A percentile compares a stretch with the other conserved stretches of the same genome.
Conservation (phyloP, 2,113 vertebrate species). For the Poicephalus gulielmi region DNA sequence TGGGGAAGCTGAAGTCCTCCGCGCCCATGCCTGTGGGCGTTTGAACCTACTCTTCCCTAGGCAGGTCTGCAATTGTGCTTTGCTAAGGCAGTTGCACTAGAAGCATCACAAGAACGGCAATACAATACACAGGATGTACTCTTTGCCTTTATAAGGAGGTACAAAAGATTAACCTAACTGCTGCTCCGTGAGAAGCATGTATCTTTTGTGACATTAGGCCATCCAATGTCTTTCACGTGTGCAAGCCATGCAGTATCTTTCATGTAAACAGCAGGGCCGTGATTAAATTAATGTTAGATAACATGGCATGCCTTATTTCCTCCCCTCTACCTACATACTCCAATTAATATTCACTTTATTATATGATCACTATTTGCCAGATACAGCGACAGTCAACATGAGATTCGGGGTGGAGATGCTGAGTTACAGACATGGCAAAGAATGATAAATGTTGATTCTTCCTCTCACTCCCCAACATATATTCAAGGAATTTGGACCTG, state of each 20-base stretch:
- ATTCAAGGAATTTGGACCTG: background rate
- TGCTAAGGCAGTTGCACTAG: background rate
- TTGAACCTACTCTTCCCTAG: background rate
- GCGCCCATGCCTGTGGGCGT: fast-evolving
- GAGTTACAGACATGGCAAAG: background rate
- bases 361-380: background rate
- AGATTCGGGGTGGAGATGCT: background rate
- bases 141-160: background rate
- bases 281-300: background rate
- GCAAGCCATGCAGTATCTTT: background rate
- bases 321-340: background rate
- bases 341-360: background rate
- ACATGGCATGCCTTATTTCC: background rate
- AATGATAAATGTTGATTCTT: background rate
- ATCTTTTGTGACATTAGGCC: background rate
- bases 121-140: fast-evolving
- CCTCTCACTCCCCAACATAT: background rate
- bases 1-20: background rate
- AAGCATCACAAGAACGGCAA: background rate
- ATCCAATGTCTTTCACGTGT: background rate
- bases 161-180: background rate
- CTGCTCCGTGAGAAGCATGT: background rate
- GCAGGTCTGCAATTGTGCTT: background rate
- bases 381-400: background rate
- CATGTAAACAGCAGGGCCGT: background rate